Conservation (phyloP, 2,888 invertebrate species). For the Pycnomerus fuliginosus region DNA sequence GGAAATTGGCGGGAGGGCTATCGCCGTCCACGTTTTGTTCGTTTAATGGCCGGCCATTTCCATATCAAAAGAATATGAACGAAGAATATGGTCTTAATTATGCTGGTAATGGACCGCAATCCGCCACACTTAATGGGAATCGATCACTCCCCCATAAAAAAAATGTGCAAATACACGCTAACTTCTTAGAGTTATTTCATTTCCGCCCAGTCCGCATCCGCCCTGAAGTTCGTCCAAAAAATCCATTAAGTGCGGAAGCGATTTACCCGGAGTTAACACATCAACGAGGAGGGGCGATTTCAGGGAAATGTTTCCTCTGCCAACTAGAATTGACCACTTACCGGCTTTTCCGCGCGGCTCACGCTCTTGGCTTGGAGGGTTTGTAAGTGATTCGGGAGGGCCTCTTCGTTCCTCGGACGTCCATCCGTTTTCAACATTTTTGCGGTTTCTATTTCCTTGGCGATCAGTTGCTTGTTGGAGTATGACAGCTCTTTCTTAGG, state of each 20-base stretch:
- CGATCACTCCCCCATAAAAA: not conserved
- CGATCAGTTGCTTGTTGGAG: slow-evolving; percentile 75
- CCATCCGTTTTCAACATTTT: slow-evolving; percentile 54
- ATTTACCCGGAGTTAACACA: slow-evolving; percentile 52
- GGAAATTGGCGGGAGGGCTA: slow-evolving; percentile 13
- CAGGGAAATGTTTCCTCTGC: slow-evolving; percentile 1
- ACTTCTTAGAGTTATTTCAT: slow-evolving; percentile 37
- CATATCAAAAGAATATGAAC: slow-evolving; percentile 48
- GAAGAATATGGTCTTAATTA: slow-evolving; percentile 40
- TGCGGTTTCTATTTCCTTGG: slow-evolving; percentile 79
- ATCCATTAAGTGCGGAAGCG: slow-evolving; percentile 52
- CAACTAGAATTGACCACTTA: slow-evolving; percentile 25
- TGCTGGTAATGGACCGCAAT: slow-evolving; percentile 38
- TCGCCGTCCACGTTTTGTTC: slow-evolving; percentile 16
- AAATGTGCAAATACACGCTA: slow-evolving; percentile 1
- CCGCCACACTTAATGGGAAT: slow-evolving; percentile 30
- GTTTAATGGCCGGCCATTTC: slow-evolving; percentile 39
- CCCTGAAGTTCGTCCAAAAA: slow-evolving; percentile 37
- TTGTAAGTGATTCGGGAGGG: slow-evolving; percentile 71
- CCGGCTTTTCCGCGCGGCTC: slow-evolving; percentile 41
- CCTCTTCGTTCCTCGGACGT: slow-evolving; percentile 30
- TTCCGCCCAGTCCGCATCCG: slow-evolving; percentile 29
- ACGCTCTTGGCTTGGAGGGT: slow-evolving; percentile 63
- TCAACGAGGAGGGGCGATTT: slow-evolving; percentile 38
- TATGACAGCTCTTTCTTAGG: slow-evolving; percentile 55